phyloP scores from a whole-genome alignment of 2,113 vertebrate species.

The Pomatostomus ruficeps region DNA sequence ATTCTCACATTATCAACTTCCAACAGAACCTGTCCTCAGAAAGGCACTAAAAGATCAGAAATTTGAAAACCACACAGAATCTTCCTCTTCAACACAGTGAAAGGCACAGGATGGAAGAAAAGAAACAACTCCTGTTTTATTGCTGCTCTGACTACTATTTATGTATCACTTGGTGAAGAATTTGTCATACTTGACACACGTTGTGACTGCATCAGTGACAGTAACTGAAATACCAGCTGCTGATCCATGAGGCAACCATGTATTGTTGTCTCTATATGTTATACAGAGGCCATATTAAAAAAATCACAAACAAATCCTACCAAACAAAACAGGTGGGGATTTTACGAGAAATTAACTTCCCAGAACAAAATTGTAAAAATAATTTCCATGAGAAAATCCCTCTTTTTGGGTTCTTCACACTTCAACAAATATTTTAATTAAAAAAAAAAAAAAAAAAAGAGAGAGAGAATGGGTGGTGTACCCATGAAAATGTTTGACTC shows the following conservation, averaged over 20 bases:
- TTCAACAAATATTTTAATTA: not conserved
- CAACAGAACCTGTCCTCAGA: not conserved
- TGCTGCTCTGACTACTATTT: not conserved
- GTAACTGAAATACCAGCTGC: not conserved
- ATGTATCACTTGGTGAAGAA: not conserved
- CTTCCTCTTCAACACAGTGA: not conserved
- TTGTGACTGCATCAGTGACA: not conserved
- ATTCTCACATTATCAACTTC: not conserved
- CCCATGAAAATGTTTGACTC: not conserved
- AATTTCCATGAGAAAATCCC: not conserved
- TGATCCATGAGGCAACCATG: not conserved
- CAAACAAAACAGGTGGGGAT: not conserved
- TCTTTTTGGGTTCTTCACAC: not conserved
- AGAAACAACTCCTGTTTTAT: not conserved
- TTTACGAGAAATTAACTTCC: not conserved
- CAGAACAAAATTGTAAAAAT: not conserved
- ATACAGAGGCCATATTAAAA: not conserved
- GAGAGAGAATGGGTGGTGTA: not conserved
- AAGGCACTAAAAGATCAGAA: not conserved
- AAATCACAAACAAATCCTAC: not conserved
- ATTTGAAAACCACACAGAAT: not conserved
- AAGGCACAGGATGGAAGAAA: not conserved
- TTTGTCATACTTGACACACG: not conserved
- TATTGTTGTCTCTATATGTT: not conserved
- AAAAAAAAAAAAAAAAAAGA: not conserved